These are phyloP conservation scores for Saccostrea glomerata DNA, from an alignment of 1,140 invertebrate species.

Conservation along the genomic window DNA sequence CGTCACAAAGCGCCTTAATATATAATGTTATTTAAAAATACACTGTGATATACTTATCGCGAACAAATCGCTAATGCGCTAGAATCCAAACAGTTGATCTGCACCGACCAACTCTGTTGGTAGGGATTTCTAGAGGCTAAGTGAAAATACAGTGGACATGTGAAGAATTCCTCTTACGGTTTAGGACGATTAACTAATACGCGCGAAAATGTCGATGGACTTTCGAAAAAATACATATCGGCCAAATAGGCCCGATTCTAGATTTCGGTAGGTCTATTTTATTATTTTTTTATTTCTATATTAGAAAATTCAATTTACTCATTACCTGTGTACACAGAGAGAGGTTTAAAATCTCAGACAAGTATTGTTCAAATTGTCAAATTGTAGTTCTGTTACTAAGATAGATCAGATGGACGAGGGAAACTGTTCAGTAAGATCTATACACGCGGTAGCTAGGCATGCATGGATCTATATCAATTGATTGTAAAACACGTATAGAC, in stretches of 20 bases:
- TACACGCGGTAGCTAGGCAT: not conserved
- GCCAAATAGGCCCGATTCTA: slow-evolving; percentile 53
- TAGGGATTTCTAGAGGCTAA: not conserved
- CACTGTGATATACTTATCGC: slow-evolving; percentile 27
- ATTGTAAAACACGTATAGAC: not conserved
- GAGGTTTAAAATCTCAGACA: not conserved
- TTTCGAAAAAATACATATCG: slow-evolving; percentile 57
- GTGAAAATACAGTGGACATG: not conserved
- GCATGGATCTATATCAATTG: not conserved
- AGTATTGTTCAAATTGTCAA: not conserved
- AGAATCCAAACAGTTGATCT: slow-evolving; percentile 8
- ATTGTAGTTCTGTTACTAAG: not conserved
- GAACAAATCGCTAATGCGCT: slow-evolving; percentile 1
- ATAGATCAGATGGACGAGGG: not conserved
- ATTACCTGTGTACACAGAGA: not conserved
- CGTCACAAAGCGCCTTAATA: not conserved
- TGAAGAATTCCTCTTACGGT: not conserved
- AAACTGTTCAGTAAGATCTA: not conserved
- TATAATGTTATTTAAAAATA: slow-evolving; percentile 13
- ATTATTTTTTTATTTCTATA: not conserved
- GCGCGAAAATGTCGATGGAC: slow-evolving; percentile 58
- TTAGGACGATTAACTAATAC: not conserved
- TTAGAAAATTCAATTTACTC: not conserved
- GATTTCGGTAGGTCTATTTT: slow-evolving; percentile 50
- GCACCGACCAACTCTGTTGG: slow-evolving; percentile 16